Percentiles rank a stretch among this genome's conserved stretches.
Evolutionary conservation across 2,113 vertebrate genomes (phyloP).

Genomic region (Pelobates fuscus): DNA sequence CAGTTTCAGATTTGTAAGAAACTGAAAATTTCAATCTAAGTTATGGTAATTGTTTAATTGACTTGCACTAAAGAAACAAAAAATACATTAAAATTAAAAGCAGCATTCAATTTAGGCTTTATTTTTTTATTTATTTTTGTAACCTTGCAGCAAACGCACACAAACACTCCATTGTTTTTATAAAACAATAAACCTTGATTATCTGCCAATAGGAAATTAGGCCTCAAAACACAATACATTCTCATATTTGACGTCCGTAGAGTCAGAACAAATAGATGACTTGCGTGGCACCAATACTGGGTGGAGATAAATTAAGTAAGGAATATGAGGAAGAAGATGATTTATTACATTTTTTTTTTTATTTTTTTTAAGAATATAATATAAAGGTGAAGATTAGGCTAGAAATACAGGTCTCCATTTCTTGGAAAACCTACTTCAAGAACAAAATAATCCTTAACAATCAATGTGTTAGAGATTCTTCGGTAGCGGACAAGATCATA

Average conservation of each 20-base stretch:
- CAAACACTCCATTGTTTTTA: no score
- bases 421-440: constrained; percentile 5
- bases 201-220: constrained; percentile 22
- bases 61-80: no score
- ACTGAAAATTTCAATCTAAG: no score
- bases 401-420: not conserved
- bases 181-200: not conserved
- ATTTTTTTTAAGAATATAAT: constrained; percentile 1
- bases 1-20: no score
- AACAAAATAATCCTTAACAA: no score
- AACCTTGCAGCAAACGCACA: no score
- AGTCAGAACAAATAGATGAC: constrained; percentile 13
- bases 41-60: no score
- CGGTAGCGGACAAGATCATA: no score
- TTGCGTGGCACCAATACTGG: not conserved
- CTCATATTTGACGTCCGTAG: constrained; percentile 3
- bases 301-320: not conserved
- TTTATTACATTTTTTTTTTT: not conserved
- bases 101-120: no score
- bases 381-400: not conserved
- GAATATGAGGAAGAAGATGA: constrained; percentile 17
- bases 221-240: constrained; percentile 12
- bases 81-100: no score
- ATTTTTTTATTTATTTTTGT: no score
- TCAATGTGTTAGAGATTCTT: no score